phyloP scores from a whole-genome alignment of 2,113 vertebrate genomes.

The Pseudorhombus dupliciocellatus region DNA sequence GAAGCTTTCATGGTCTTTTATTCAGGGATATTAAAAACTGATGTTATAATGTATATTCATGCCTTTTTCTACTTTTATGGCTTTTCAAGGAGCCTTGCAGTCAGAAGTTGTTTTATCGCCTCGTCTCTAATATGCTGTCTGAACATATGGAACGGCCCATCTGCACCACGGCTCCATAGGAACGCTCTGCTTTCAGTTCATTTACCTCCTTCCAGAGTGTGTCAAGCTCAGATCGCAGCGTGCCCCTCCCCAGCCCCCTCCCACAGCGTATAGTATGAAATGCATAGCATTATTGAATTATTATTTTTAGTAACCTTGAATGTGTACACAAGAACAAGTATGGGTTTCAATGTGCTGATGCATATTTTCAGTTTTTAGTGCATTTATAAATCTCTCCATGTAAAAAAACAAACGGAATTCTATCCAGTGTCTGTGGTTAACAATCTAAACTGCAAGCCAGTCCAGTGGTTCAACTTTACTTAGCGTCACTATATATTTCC shows the following conservation, averaged over 20 bases:
- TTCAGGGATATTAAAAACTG: not conserved
- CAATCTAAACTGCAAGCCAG: too few species aligned
- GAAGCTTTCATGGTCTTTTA: not conserved
- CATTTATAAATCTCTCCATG: not conserved
- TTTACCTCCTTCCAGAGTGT: conserved; percentile 10
- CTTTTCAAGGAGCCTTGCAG: not conserved
- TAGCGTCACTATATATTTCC: not conserved
- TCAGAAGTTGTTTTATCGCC: not conserved
- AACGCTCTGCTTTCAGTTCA: not conserved
- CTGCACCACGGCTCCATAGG: not conserved
- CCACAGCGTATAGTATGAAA: too few species aligned
- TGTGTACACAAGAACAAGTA: too few species aligned
- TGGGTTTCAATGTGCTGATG: too few species aligned
- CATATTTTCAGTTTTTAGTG: not conserved
- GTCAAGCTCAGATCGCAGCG: too few species aligned
- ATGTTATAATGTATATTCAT: not conserved
- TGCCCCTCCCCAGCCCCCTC: not conserved
- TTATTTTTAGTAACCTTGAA: too few species aligned
- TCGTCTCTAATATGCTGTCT: not conserved
- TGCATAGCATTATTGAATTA: not conserved
- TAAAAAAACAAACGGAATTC: too few species aligned
- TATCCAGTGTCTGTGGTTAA: too few species aligned
- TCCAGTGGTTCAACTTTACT: not conserved
- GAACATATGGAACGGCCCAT: not conserved
- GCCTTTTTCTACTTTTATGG: not conserved